phyloP scores from a whole-genome alignment of 2,113 vertebrate species.

The Corvus cornix region DNA sequence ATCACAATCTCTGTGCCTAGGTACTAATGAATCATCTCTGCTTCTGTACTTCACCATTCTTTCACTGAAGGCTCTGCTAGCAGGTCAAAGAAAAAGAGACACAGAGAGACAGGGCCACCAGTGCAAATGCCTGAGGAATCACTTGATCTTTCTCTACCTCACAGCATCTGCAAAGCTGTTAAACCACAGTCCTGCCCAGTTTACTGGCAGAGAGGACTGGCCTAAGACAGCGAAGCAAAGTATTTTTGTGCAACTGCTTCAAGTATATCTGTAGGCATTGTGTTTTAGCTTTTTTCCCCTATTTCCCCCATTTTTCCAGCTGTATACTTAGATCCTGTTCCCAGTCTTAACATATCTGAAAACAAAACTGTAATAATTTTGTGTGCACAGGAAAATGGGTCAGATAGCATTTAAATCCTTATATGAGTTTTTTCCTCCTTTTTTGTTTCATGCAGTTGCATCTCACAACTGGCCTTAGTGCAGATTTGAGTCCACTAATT shows the following conservation, averaged over 20 bases:
- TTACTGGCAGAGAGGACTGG: not conserved
- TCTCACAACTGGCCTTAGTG: not conserved
- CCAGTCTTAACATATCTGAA: not conserved
- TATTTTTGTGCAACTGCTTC: not conserved
- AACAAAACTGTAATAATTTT: not conserved
- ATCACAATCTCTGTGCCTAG: not conserved
- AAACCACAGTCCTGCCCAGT: constrained; percentile 50
- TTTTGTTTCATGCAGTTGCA: not conserved
- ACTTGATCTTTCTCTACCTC: not conserved
- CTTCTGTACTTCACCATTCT: not conserved
- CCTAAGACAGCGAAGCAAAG: not conserved
- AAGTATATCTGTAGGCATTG: not conserved
- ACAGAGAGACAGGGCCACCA: not conserved
- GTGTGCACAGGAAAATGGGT: not conserved
- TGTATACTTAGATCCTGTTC: not conserved
- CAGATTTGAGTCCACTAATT: not conserved
- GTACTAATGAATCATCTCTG: not conserved
- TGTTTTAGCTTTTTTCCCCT: accelerated
- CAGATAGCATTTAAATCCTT: not conserved
- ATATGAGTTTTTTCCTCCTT: not conserved
- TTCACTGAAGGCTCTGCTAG: not conserved
- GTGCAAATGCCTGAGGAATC: accelerated
- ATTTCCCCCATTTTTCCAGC: not conserved
- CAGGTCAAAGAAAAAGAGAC: not conserved
- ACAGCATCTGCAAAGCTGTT: constrained; percentile 46